Evolutionary conservation across 2,113 vertebrate species (phyloP).

Genomic region (Sylvia atricapilla): DNA sequence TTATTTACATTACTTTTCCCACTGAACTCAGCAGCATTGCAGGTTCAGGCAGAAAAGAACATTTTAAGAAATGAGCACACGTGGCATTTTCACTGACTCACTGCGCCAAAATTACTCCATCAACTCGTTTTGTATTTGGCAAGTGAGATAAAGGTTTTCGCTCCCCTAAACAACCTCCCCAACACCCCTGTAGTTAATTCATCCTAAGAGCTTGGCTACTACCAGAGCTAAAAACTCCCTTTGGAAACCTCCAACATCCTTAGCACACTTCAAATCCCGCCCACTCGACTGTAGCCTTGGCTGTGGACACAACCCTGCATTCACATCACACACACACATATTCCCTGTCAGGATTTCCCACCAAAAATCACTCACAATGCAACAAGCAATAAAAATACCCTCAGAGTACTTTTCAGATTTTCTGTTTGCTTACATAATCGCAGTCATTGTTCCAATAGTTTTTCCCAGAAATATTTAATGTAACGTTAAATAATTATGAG

Average conservation of each 20-base stretch:
- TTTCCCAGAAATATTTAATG: neutral
- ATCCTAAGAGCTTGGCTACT: neutral
- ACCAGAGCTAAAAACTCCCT: neutral
- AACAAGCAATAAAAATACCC: neutral
- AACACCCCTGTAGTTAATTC: neutral
- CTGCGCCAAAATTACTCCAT: neutral
- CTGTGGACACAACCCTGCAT: neutral
- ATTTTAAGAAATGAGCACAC: neutral
- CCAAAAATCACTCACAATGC: neutral
- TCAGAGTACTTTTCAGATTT: neutral
- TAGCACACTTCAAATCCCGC: neutral
- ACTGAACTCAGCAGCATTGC: neutral
- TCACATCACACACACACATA: neutral
- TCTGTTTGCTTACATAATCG: neutral
- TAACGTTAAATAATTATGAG: neutral
- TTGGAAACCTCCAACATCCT: neutral
- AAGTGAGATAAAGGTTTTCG: neutral
- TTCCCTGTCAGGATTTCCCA: neutral
- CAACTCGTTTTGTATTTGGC: neutral
- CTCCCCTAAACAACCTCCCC: neutral
- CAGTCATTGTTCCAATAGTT: neutral
- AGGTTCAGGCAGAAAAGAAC: neutral
- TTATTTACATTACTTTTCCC: neutral
- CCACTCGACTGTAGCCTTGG: neutral
- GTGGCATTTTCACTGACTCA: neutral